Evolutionary conservation across 1,140 invertebrate species (phyloP), one percentile per base, ranked within the genome.

Genomic region (Trichonephila clavipes): DNA sequence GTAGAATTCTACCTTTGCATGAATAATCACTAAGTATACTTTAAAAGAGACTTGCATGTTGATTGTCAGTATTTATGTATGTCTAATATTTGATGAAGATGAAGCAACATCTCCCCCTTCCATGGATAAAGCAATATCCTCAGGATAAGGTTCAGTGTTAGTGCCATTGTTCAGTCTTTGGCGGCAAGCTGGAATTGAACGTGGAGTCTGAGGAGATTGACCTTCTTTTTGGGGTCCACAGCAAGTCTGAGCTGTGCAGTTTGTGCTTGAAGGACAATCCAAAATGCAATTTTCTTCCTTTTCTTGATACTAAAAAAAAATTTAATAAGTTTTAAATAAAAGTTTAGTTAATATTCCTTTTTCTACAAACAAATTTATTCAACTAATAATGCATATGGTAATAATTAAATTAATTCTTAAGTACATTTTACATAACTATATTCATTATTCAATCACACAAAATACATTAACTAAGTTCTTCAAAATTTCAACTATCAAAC

Each of bases 231-330:
- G 94, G 6, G 94, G 91, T n/a, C 94, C 94, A 90, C 94, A 95
- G 77, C 94, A 95, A 14, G 94, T 95, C 64, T 95, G 94, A 8
- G 94, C 92, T 24, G 82, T 92, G 24, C 94, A 95, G n/a, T 93
- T 93, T n/a, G 86, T 94, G 34, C 93, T 95, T 8, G 90, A 66
- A 21, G 94, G 94, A 62, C 94, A 95, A 64, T 95, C 94, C n/a
- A 95, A 72, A 40, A 94, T 82, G 88, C 94, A 95, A 40, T 94
- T 89, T 62, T 93, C 85, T 82, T 93, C 94, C 44, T 94, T 89
- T 77, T 95, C 92, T 81, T 94, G 89, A 85, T 90, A 94, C 90
- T 93, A 44, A 64, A 61, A n/a, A 88, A 34, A 34, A 34, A 34
- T 34, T 34, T 34, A 34, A 34, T 34, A 34, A 19, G 69, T 34